phyloP scores from a whole-genome alignment of 2,888 invertebrate genomes.

The Actias luna region DNA sequence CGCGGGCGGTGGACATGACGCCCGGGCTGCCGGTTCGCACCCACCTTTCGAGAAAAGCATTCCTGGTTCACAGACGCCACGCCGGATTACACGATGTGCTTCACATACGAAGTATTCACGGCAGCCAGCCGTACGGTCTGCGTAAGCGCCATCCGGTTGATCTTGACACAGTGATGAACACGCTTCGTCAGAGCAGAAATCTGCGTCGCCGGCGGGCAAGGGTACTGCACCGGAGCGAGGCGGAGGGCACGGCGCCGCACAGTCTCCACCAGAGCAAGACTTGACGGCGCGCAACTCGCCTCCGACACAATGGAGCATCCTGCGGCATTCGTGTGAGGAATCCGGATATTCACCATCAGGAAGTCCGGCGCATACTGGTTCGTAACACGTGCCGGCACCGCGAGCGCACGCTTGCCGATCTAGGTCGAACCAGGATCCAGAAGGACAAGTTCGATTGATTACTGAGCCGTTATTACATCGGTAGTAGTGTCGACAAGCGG shows the following conservation, averaged over 20 bases:
- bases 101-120: slow-evolving; percentile 82
- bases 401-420: slow-evolving; percentile 77
- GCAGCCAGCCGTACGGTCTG: slow-evolving; percentile 78
- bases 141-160: slow-evolving; percentile 80
- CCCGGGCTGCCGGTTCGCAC: slow-evolving; percentile 69
- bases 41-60: slow-evolving; percentile 76
- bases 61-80: slow-evolving; percentile 79
- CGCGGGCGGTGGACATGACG: slow-evolving; percentile 71
- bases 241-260: slow-evolving; percentile 58
- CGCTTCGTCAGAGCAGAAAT: slow-evolving; percentile 73
- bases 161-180: slow-evolving; percentile 76
- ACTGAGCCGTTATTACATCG: slow-evolving; percentile 77
- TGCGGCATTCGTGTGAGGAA: slow-evolving; percentile 80
- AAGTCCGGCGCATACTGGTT: slow-evolving; percentile 81
- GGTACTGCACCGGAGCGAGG: slow-evolving; percentile 67
- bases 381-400: slow-evolving; percentile 81
- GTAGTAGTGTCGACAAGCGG: slow-evolving; percentile 82
- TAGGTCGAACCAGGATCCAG: slow-evolving; percentile 80
- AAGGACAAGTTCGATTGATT: slow-evolving; percentile 73
- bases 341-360: slow-evolving; percentile 82
- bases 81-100: slow-evolving; percentile 72
- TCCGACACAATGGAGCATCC: slow-evolving; percentile 73
- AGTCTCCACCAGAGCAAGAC: slow-evolving; percentile 54
- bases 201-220: slow-evolving; percentile 76
- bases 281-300: slow-evolving; percentile 64